Percentiles rank a stretch among this genome's conserved stretches.
These are phyloP conservation scores for Oncorhynchus mykiss DNA, from an alignment of 2,113 vertebrate genomes.

Conservation along the genomic window DNA sequence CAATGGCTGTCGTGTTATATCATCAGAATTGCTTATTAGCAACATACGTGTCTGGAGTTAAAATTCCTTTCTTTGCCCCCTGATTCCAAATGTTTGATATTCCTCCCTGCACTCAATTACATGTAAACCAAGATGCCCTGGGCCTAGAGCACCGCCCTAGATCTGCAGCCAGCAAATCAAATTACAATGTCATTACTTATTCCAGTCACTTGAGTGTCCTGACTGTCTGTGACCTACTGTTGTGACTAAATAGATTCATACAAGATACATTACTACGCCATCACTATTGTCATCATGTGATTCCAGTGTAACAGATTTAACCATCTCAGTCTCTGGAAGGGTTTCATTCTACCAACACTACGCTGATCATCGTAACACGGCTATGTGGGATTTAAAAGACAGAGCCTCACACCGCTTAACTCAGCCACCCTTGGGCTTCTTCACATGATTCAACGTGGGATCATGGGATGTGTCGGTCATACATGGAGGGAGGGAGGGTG, in stretches of 20 bases:
- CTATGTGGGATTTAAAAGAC: too few species aligned
- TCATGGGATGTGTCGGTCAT: background rate
- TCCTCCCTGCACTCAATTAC: constrained; percentile 15
- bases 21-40: background rate
- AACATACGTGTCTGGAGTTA: background rate
- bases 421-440: background rate
- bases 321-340: background rate
- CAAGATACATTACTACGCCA: too few species aligned
- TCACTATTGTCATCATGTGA: too few species aligned
- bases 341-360: too few species aligned
- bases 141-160: constrained; percentile 29
- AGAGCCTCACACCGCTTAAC: too few species aligned
- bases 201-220: constrained; percentile 6
- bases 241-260: too few species aligned
- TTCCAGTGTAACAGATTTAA: too few species aligned
- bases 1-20: background rate
- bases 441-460: background rate
- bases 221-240: background rate
- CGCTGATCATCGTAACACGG: too few species aligned
- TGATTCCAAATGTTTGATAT: constrained; percentile 7
- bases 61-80: background rate
- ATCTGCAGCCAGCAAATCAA: constrained; percentile 38
- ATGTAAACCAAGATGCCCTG: constrained; percentile 29
- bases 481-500: background rate
- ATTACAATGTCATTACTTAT: constrained; percentile 42